Evolutionary conservation across 2,888 invertebrate genomes (phyloP), one percentile per base, ranked within the genome.

Genomic region (Sisyra nigra): DNA sequence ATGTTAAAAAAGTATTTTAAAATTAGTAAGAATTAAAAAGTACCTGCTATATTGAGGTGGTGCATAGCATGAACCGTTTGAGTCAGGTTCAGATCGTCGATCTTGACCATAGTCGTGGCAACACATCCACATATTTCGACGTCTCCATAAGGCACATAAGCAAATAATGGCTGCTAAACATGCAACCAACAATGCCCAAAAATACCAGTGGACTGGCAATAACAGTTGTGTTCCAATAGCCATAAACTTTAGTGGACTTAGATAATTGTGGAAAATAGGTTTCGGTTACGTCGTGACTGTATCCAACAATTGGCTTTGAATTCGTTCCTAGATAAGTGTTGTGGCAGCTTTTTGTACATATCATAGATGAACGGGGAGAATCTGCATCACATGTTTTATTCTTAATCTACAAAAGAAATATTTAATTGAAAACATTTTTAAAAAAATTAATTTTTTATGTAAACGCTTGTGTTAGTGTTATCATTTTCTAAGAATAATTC

Each of bases 31-130:
- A n/a, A n/a, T n/a, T n/a, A n/a, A n/a, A n/a, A n/a, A n/a, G n/a
- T n/a, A 43, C 43, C 85, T 76, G 57, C 83, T 83, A 60, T 86
- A 87, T 53, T 83, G 80, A 0, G 86, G 86, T 7, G 86, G 86
- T 0, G 80, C 80, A 61, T 82, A 86, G 54, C 81, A 80, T 1
- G 84, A 84, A 32, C 82, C 81, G 3, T 83, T 77, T 0, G 81
- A 85, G 58, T 83, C 82, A 18, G 77, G 77, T 53, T 85, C 83
- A 1, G 83, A 83, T 39, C 71, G 64, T 42, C 68, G 66, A 49
- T 75, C 74, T 39, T 65, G 60, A 39, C 60, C 60, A 13, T 66
- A 60, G 32, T 53, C 52, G 42, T 62, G 56, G 54, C 68, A 69
- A 56, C 66, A 68, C 56, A 51, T 57, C 38, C 43, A 38, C 5